Evolutionary conservation across 2,888 invertebrate genomes (phyloP).

Genomic region (Prosopocoilus inquinatus): DNA sequence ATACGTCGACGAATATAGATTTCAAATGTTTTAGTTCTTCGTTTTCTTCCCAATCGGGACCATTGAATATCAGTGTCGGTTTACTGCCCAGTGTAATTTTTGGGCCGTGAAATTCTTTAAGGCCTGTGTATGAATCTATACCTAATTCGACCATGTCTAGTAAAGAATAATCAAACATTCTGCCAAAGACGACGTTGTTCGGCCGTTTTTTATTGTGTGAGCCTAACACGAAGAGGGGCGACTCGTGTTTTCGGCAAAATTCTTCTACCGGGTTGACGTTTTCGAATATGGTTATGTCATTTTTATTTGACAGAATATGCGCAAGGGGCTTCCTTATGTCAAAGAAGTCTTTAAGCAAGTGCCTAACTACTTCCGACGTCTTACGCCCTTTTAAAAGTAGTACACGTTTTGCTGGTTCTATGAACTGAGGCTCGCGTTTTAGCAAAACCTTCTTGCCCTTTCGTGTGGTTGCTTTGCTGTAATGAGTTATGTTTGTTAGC

Average conservation of each 20-base stretch:
- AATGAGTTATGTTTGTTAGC: conserved; percentile 33
- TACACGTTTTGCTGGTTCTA: conserved; percentile 83
- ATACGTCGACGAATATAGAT: conserved; percentile 89
- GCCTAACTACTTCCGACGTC: conserved; percentile 66
- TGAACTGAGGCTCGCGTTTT: conserved; percentile 79
- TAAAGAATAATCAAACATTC: conserved; percentile 85
- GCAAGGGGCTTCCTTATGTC: conserved; percentile 84
- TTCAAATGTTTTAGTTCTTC: conserved; percentile 80
- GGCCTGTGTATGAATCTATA: conserved; percentile 66
- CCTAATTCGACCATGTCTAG: conserved; percentile 97
- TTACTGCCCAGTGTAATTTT: conserved; percentile 70
- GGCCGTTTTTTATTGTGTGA: conserved; percentile 95
- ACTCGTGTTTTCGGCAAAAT: conserved; percentile 78
- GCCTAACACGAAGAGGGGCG: conserved; percentile 86
- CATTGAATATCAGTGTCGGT: conserved; percentile 89
- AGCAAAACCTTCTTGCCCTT: conserved; percentile 82
- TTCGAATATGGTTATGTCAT: conserved; percentile 92
- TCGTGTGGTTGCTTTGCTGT: conserved; percentile 85
- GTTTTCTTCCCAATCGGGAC: conserved; percentile 83
- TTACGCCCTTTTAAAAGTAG: conserved; percentile 85
- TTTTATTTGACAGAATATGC: conserved; percentile 72
- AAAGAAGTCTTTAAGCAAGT: conserved; percentile 82
- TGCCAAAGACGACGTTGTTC: conserved; percentile 84
- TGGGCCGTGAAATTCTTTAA: conserved; percentile 75
- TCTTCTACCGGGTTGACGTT: conserved; percentile 78